Evolutionary conservation across 2,797 vertebrate species (phyloP).

Genomic region (Nyctibius grandis): DNA sequence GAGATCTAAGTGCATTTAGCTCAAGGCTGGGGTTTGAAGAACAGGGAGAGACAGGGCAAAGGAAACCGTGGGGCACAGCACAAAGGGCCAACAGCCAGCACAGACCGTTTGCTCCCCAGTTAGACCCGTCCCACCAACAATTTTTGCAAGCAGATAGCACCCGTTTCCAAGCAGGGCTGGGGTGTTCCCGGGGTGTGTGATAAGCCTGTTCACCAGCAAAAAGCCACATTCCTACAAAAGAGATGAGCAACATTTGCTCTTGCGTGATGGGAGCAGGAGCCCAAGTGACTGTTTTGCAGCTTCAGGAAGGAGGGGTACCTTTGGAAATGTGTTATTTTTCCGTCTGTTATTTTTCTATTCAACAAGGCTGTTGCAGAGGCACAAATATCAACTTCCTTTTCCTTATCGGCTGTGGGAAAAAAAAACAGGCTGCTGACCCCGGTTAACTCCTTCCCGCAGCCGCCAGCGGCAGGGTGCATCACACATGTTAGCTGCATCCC

Average conservation of each 20-base stretch:
- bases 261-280: not conserved
- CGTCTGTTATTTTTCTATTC: not conserved
- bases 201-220: not conserved
- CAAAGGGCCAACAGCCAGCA: not conserved
- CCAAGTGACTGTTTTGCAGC: not conserved
- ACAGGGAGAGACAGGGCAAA: rapidly evolving
- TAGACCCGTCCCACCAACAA: not conserved
- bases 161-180: rapidly evolving
- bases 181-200: rapidly evolving
- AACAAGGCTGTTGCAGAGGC: not conserved
- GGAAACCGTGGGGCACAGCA: not conserved
- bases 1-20: not conserved
- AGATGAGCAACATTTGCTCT: rapidly evolving
- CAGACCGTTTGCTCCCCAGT: rapidly evolving
- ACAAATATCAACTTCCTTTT: conserved; percentile 23
- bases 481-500: not conserved
- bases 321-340: not conserved
- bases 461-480: not conserved
- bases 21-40: not conserved
- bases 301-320: not conserved
- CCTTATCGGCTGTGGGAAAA: not conserved
- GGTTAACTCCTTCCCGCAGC: not conserved
- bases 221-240: not conserved
- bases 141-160: not conserved
- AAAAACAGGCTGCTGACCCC: not conserved